Percentiles rank a stretch among this genome's conserved stretches.
phyloP scores from a whole-genome alignment of 1,140 invertebrate species.

The Anastatus disparis region DNA sequence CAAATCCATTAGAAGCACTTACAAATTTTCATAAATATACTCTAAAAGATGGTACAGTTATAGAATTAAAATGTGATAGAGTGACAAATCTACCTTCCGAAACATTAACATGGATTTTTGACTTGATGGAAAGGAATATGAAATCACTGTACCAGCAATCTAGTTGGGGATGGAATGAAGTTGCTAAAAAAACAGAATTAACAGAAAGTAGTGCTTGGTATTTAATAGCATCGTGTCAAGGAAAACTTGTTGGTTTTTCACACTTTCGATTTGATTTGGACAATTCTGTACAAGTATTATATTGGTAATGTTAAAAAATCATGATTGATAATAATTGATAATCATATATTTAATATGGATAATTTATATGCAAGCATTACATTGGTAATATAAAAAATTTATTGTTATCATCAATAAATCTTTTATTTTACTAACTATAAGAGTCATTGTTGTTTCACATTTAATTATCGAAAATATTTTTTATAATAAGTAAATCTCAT shows the following conservation, averaged over 20 bases:
- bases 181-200: conserved; percentile 73
- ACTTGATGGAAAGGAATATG: conserved; percentile 75
- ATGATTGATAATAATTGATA: no score
- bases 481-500: no score
- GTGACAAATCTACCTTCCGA: conserved; percentile 62
- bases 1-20: conserved; percentile 51
- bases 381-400: no score
- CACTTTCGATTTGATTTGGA: conserved; percentile 89
- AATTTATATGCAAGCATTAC: no score
- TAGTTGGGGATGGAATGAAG: conserved; percentile 75
- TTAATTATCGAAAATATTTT: no score
- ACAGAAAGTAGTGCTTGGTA: conserved; percentile 74
- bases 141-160: conserved; percentile 69
- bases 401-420: no score
- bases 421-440: no score
- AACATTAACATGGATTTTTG: conserved; percentile 71
- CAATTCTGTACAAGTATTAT: conserved; percentile 79
- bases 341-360: no score
- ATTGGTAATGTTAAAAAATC: conserved; percentile 82
- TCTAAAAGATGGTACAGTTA: conserved; percentile 50
- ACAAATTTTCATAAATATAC: conserved; percentile 55
- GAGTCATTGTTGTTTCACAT: no score
- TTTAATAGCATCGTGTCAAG: conserved; percentile 68
- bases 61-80: conserved; percentile 62
- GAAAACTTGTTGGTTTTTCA: conserved; percentile 74